Evolutionary conservation across 2,797 vertebrate species (phyloP).

Genomic region (Hydrocynus forskahlii): DNA sequence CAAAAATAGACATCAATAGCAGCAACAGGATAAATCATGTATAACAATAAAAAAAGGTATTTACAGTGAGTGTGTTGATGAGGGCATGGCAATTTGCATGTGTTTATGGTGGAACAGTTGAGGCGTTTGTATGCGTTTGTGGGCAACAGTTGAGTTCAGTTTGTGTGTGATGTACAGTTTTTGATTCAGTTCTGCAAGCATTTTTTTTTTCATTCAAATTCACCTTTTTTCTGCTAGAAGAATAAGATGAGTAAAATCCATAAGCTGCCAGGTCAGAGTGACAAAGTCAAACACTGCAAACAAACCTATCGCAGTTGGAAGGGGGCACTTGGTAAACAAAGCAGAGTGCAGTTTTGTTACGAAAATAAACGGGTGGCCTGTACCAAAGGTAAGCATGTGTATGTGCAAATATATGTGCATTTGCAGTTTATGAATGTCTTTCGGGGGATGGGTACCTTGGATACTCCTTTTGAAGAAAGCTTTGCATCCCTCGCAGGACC

Average conservation of each 20-base stretch:
- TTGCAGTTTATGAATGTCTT: neutral
- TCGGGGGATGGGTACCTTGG: constrained; percentile 82
- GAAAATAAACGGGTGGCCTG: neutral
- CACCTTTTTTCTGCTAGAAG: neutral
- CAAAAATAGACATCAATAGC: too few relatives aligned
- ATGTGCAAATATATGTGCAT: neutral
- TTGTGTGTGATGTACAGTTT: too few relatives aligned
- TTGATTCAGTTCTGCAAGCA: too few relatives aligned
- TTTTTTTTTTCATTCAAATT: too few relatives aligned
- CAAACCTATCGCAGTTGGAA: neutral
- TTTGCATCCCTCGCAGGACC: constrained; percentile 98
- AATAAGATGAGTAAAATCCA: neutral
- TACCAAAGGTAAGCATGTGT: neutral
- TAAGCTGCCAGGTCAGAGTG: constrained; percentile 25
- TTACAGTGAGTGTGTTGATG: too few relatives aligned
- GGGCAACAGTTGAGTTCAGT: too few relatives aligned
- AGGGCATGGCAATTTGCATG: too few relatives aligned
- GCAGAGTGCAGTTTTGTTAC: neutral
- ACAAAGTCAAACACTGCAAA: constrained; percentile 19
- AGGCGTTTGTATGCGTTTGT: too few relatives aligned
- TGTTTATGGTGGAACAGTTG: too few relatives aligned
- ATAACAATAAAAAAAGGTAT: too few relatives aligned
- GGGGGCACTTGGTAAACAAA: neutral
- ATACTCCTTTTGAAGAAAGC: constrained; percentile 99
- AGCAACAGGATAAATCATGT: too few relatives aligned